Base-by-base conservation (phyloP, 2,888 invertebrate species). In the Tethea ocularis region DNA sequence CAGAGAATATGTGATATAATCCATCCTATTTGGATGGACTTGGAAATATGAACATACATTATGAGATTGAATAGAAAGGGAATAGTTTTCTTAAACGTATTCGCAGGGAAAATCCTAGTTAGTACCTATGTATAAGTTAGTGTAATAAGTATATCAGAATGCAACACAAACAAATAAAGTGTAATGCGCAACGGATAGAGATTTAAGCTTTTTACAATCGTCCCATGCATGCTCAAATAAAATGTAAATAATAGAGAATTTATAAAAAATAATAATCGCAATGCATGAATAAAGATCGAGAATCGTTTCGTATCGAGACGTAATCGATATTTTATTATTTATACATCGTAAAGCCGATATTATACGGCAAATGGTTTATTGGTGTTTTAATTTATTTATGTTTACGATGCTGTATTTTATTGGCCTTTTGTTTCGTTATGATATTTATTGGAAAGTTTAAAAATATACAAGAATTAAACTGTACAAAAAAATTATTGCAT, bases 251-350 rank as follows among this genome's bases (percentile, higher is more conserved):
- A 60, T 52, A 56, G 59, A 57, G 38, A 62, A 61, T 63, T 58
- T 61, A 63, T 63, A 64, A 70, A 62, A 62, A 61, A 62, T 56
- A 66, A 70, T 72, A 67, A 69, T 57, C 61, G 60, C 62, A 57
- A 64, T 67, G 71, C 67, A 75, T 78, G 75, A 80, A 80, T 82
- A 80, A 75, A 76, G 67, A 74, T 64, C 58, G 61, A 61, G 58
- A 54, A 54, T 33, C 54, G 56, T 33, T 58, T 56, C 58, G 60
- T 67, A 69, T 71, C 69, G 66, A 71, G 67, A 63, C 61, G 60
- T 68, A 65, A 69, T 72, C 66, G 69, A 69, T 67, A 69, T 61
- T 61, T 65, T 61, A 68, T 64, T 66, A 71, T 72, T 69, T 66
- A 68, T 66, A 62, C 56, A 60, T 61, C 63, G 58, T 53, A 15